phyloP scores from a whole-genome alignment of 2,113 vertebrate species.

The Lynx canadensis region DNA sequence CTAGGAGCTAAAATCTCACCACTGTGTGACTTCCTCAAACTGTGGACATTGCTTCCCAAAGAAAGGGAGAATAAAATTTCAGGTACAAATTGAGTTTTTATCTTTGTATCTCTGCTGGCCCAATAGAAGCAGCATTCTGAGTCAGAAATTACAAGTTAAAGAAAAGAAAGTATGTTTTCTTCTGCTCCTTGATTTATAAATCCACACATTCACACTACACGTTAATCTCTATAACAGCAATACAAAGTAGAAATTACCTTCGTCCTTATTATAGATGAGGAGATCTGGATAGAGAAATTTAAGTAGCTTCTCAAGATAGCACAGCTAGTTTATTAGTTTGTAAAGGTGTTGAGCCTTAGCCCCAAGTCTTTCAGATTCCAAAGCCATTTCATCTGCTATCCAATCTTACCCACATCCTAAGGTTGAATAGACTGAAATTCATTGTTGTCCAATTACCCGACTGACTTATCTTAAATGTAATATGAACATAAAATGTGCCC shows the following conservation, averaged over 20 bases:
- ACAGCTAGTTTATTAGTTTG: neutral
- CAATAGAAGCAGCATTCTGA: neutral
- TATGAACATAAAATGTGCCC: neutral
- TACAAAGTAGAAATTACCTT: neutral
- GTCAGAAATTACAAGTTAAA: neutral
- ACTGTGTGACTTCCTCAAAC: neutral
- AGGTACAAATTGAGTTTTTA: neutral
- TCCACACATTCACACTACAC: neutral
- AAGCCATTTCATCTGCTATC: neutral
- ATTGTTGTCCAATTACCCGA: neutral
- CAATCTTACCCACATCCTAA: neutral
- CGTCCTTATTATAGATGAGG: neutral
- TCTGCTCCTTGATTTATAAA: neutral
- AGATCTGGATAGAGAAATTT: neutral
- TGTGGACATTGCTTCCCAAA: neutral
- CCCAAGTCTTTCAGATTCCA: neutral
- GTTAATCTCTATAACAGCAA: neutral
- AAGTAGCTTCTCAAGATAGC: neutral
- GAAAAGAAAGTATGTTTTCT: constrained; percentile 22
- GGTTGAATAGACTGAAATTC: neutral
- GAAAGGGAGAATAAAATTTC: neutral
- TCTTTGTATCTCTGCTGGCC: neutral
- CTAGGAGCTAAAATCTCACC: neutral
- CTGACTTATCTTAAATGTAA: neutral
- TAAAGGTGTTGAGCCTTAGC: neutral